Evolutionary conservation across 2,888 invertebrate genomes (phyloP), one percentile per base, ranked within the genome.

Genomic region (Tridacna crocea): DNA sequence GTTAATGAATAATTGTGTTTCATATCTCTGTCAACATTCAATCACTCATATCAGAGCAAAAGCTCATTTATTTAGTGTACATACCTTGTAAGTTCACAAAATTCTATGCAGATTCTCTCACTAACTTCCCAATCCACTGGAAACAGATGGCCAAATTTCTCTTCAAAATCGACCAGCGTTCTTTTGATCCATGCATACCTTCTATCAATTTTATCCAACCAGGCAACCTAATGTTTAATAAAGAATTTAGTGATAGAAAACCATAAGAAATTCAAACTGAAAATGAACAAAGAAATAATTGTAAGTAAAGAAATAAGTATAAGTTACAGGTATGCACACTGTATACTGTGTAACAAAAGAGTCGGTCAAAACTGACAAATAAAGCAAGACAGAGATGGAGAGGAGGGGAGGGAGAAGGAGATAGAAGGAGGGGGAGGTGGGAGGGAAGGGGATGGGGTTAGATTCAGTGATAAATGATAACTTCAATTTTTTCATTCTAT

Each of bases 121-220:
- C 98, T 98, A 68, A 99, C 97, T 93, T 98, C 97, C 99, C 99
- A 99, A 88, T 97, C 96, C 10, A 96, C 95, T 0, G 99, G 99
- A 95, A 99, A 99, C 92, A 99, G 96, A 27, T 96, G 95, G 0
- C 97, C 97, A 88, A 97, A 96, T 89, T 97, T 96, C 85, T 98
- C 97, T 94, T 99, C 99, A 95, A 99, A 99, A 89, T 98, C 97
- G 10, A 99, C 96, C 83, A 99, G 95, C 94, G 98, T 98, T 19
- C 97, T 96, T 94, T 99, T 99, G 70, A 99, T 96, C 99, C 99
- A 99, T 8, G 98, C 97, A 95, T 95, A 95, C 51, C 95, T 88
- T 46, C 93, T 88, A 85, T 94, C 94, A 75, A 99, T 97, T 92
- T 98, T 98, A 92, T 99, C 97, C 82, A 99, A 94, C 99, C 99